Conservation (phyloP, 2,797 vertebrate species). For the Hoplostethus atlanticus region DNA sequence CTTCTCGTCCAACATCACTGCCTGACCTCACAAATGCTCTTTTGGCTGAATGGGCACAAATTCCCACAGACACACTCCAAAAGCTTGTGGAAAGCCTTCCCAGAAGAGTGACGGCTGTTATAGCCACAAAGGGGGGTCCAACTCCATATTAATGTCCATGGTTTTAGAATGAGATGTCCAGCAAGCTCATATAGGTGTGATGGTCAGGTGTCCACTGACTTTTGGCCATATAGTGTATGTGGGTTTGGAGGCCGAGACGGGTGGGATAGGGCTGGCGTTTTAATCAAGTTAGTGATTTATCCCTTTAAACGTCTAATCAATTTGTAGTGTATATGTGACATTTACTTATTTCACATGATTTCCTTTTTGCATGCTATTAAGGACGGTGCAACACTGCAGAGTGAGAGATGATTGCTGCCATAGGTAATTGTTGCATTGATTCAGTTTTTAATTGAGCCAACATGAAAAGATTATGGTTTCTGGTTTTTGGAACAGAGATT, state of each 20-base stretch:
- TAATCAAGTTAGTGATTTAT: constrained; percentile 52
- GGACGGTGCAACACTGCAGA: constrained; percentile 23
- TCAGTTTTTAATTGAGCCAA: constrained; percentile 19
- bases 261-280: constrained; percentile 50
- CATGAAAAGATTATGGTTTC: constrained; percentile 2
- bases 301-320: constrained; percentile 66
- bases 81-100: too few relatives aligned
- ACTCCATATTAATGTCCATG: too few relatives aligned
- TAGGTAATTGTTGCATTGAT: constrained; percentile 19
- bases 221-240: too few relatives aligned
- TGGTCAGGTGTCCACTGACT: too few relatives aligned
- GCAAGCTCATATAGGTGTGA: too few relatives aligned
- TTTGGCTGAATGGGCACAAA: too few relatives aligned
- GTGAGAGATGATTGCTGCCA: constrained; percentile 4
- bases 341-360: constrained; percentile 61
- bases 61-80: too few relatives aligned
- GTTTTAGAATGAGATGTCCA: too few relatives aligned
- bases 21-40: too few relatives aligned
- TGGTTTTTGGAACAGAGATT: neutral
- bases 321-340: constrained; percentile 53
- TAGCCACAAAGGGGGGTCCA: too few relatives aligned
- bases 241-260: neutral
- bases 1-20: too few relatives aligned
- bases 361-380: constrained; percentile 50
- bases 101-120: too few relatives aligned